Evolutionary conservation across 2,113 vertebrate species (phyloP).

Genomic region (Leuciscus idus): DNA sequence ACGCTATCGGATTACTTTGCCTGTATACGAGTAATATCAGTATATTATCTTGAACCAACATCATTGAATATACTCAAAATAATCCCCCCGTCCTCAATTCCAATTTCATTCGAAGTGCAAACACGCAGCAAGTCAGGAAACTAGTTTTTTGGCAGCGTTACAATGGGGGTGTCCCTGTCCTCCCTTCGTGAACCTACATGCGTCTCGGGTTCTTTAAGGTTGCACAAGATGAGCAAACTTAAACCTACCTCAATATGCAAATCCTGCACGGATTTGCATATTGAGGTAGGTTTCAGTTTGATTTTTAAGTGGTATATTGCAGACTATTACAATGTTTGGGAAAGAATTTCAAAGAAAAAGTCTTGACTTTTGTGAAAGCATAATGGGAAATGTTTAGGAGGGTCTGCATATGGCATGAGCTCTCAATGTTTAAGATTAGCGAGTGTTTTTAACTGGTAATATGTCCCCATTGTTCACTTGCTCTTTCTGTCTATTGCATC

Average conservation of each 20-base stretch:
- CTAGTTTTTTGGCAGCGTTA: background rate
- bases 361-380: background rate
- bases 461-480: background rate
- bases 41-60: background rate
- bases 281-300: too few relatives aligned
- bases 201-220: background rate
- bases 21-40: background rate
- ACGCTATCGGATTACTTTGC: background rate
- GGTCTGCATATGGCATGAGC: background rate
- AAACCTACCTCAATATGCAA: slow-evolving; percentile 3
- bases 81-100: too few relatives aligned
- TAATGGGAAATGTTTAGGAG: background rate
- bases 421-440: background rate
- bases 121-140: background rate
- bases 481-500: background rate
- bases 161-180: slow-evolving; percentile 11
- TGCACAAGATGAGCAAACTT: background rate
- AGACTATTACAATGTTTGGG: background rate
- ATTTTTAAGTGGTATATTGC: background rate
- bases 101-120: background rate
- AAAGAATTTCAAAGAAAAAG: background rate
- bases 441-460: background rate
- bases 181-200: background rate
- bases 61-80: background rate
- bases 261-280: background rate